Conservation (phyloP, 2,797 vertebrate species). For the Poliocrania exsul region DNA sequence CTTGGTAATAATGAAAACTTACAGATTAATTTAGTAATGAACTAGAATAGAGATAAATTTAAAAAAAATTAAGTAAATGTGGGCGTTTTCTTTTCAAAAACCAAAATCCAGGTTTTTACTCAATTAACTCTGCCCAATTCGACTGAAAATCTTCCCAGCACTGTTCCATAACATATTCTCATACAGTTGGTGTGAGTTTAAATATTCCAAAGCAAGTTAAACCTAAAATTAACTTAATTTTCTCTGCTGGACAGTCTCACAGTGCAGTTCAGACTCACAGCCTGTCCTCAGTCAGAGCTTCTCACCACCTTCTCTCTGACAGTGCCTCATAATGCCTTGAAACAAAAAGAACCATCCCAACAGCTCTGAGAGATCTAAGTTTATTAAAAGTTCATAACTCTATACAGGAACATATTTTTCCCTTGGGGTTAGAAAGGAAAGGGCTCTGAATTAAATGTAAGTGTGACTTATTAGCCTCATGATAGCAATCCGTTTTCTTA, state of each 20-base stretch:
- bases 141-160: not conserved
- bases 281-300: not conserved
- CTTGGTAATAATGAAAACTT: not conserved
- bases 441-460: not conserved
- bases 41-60: not conserved
- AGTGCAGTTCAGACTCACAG: not conserved
- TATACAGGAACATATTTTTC: not conserved
- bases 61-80: not conserved
- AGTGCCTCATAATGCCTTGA: not conserved
- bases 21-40: not conserved
- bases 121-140: not conserved
- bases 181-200: not conserved
- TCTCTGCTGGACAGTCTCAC: not conserved
- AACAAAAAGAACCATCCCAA: not conserved
- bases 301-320: not conserved
- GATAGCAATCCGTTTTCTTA: not conserved
- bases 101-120: not conserved
- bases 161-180: not conserved
- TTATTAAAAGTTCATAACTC: constrained; percentile 7
- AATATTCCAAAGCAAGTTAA: not conserved
- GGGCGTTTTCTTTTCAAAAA: not conserved
- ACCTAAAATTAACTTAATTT: not conserved
- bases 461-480: not conserved
- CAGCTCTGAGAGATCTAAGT: not conserved
- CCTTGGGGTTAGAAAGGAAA: not conserved